Base-by-base conservation (phyloP, 2,797 vertebrate species). In the Avahi laniger region DNA sequence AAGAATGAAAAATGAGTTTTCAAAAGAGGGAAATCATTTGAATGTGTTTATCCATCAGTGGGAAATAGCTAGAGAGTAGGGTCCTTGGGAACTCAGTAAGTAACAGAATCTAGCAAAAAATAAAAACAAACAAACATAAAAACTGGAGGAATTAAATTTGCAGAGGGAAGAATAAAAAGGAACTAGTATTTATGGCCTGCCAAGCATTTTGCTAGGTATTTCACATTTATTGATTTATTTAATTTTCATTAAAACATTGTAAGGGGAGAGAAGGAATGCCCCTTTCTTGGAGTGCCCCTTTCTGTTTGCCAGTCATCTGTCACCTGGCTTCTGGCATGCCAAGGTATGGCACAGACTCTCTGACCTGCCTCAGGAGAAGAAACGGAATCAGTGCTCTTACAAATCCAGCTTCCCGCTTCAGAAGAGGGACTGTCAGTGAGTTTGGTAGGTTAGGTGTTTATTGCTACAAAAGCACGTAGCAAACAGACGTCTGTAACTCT, bases 161-260 rank as follows among this genome's bases (percentile, higher is more conserved):
- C 43, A 91, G 65, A 72, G 7, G 11, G 38, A 75, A 90, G 57
- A 82, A 78, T 18, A 11, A 80, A 52, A 26, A 14, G 30, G 38
- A 73, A 72, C 33, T 9, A 26, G 1, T 41, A 67, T 76, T 67
- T 91, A 79, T 86, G 70, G 14, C 52, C 24, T 79, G 46, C 76
- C 33, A 69, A 79, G 52, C 80, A 57, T 35, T 73, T 18, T 24
- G 22, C 48, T 72, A 78, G 41, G 30, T 82, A 57, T 81, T 59
- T 95, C 63, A 57, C n/a, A 54, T 17, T 85, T 72, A 30, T 43
- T 86, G 26, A 69, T 75, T 52, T 52, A 85, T 57, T 84, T 70
- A 75, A 80, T 85, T 94, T 59, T 79, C 38, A 90, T 78, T 92
- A 35, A 96, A 91, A 86, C 38, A 33, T 5, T 76, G 0, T 46